These are phyloP conservation scores for Enteromius mattozi DNA, from an alignment of 2,797 vertebrate genomes.

Conservation along the genomic window DNA sequence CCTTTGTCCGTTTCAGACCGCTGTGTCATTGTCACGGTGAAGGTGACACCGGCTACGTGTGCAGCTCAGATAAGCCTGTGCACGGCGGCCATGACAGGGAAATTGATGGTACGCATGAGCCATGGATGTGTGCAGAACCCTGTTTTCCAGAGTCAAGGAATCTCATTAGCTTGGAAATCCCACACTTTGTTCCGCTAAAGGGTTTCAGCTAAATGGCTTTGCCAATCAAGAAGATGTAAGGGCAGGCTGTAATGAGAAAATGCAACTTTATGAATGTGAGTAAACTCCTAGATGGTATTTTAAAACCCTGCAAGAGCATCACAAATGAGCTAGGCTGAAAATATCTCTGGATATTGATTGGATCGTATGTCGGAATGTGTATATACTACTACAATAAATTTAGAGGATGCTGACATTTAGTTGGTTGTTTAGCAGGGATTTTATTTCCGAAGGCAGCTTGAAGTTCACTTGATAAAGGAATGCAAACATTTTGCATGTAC, in stretches of 20 bases:
- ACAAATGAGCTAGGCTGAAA: not conserved
- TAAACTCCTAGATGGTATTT: constrained; percentile 4
- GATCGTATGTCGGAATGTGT: not conserved
- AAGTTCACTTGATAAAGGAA: too few species aligned
- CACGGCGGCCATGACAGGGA: constrained; percentile 53
- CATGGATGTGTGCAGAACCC: constrained; percentile 13
- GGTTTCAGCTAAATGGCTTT: constrained; percentile 29
- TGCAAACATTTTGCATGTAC: not conserved
- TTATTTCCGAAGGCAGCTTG: not conserved
- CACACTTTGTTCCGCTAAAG: constrained; percentile 16
- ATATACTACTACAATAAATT: not conserved
- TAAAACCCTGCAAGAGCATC: not conserved
- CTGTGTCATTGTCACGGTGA: constrained; percentile 64
- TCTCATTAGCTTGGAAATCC: constrained; percentile 55
- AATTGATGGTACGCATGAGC: constrained; percentile 59
- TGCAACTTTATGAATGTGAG: constrained; percentile 3
- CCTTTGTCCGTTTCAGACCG: constrained; percentile 62
- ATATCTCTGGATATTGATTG: not conserved
- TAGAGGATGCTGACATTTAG: not conserved
- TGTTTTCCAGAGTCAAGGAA: constrained; percentile 27
- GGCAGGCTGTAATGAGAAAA: constrained; percentile 15
- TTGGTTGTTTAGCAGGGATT: not conserved
- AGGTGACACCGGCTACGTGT: constrained; percentile 71
- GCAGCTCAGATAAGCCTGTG: constrained; percentile 61
- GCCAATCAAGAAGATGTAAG: constrained; percentile 39